A percentile compares a stretch with the other conserved stretches of the same genome.
Evolutionary conservation across 2,888 invertebrate species (phyloP).

Genomic region (Prenolepis imparis): DNA sequence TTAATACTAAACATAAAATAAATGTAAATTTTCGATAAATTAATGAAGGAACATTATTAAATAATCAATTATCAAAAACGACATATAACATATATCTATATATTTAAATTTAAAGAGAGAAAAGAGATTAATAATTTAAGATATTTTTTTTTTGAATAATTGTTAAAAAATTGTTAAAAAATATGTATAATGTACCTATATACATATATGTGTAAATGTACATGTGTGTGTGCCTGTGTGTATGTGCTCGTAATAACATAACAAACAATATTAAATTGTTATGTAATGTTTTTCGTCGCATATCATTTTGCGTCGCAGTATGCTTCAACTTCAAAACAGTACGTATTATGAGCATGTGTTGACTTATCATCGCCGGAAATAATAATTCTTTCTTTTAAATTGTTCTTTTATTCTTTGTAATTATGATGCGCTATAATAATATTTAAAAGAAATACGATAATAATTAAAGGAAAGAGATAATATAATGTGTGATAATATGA

Average conservation of each 20-base stretch:
- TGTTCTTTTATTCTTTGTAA: background rate
- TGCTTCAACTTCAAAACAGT: constrained; percentile 10
- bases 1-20: background rate
- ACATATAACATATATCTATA: no score
- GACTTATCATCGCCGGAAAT: background rate
- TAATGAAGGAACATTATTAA: background rate
- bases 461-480: constrained; percentile 7
- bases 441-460: background rate
- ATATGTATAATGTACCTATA: background rate
- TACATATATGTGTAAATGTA: background rate
- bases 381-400: background rate
- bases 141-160: no score
- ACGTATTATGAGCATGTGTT: background rate
- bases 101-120: no score
- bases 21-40: background rate
- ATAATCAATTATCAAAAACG: background rate
- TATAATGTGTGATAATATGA: background rate
- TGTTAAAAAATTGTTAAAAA: no score
- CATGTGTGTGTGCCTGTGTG: no score
- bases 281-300: background rate
- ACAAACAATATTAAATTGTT: constrained; percentile 14
- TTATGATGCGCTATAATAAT: background rate
- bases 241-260: background rate
- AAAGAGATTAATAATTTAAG: no score
- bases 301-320: constrained; percentile 5